phyloP scores from a whole-genome alignment of 1,140 invertebrate species.

The Zaprionus africanus region DNA sequence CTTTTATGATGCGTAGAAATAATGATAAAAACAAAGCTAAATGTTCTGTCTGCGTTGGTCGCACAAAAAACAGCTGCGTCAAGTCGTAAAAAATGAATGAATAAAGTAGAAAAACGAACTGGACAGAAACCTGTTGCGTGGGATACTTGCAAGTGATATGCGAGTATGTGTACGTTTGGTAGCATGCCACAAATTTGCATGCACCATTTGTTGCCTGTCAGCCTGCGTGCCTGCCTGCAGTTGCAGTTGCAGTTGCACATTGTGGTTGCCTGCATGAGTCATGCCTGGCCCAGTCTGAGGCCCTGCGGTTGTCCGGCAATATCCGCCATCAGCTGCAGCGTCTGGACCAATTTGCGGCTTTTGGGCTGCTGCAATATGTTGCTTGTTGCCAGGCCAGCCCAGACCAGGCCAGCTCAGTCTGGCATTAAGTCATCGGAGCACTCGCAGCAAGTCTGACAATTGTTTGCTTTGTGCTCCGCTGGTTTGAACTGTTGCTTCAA shows the following conservation, averaged over 20 bases:
- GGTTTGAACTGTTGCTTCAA: conserved; percentile 3
- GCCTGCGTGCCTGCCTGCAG: conserved; percentile 24
- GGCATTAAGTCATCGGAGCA: conserved; percentile 41
- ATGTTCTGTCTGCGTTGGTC: conserved; percentile 41
- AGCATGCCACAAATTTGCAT: conserved; percentile 45
- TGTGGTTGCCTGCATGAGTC: conserved; percentile 49
- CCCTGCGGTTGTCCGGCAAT: conserved; percentile 30
- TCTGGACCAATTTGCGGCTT: conserved; percentile 32
- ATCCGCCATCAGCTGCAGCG: conserved; percentile 31
- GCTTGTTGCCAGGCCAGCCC: neutral
- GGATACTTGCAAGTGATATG: conserved; percentile 50
- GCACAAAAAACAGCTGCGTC: conserved; percentile 27
- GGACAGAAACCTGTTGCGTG: conserved; percentile 72
- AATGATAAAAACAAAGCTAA: conserved; percentile 30
- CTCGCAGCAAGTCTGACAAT: conserved; percentile 30
- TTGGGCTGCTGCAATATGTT: neutral
- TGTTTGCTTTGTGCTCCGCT: conserved; percentile 32
- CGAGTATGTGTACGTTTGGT: conserved; percentile 34
- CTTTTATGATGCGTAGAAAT: conserved; percentile 57
- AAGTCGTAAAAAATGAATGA: conserved; percentile 5
- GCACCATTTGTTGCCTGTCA: conserved; percentile 55
- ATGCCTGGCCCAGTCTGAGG: conserved; percentile 14
- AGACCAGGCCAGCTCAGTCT: neutral
- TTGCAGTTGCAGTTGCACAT: conserved; percentile 31
- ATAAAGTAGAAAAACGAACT: conserved; percentile 12